Conservation (phyloP, 2,888 invertebrate species). For the Erebia epiphron region DNA sequence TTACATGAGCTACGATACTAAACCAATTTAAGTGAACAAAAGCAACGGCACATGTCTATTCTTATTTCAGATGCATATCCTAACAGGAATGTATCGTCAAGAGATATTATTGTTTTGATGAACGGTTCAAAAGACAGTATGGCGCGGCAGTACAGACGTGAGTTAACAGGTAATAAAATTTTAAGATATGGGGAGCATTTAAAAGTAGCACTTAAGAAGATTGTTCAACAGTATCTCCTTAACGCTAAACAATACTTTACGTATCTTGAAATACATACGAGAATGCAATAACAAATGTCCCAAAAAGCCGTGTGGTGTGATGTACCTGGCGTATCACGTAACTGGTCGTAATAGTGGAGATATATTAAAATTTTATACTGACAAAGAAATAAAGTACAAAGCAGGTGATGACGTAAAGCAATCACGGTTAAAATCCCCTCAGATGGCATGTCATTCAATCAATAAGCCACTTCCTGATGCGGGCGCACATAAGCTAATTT, state of each 20-base stretch:
- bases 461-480: slow-evolving; percentile 79
- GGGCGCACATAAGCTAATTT: slow-evolving; percentile 71
- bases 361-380: slow-evolving; percentile 14
- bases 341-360: slow-evolving; percentile 14
- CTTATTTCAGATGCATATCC: slow-evolving; percentile 31
- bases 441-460: slow-evolving; percentile 62
- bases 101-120: slow-evolving; percentile 55
- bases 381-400: slow-evolving; percentile 24
- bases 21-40: slow-evolving; percentile 4
- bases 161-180: slow-evolving; percentile 63
- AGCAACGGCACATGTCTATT: slow-evolving; percentile 3
- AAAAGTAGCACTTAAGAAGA: slow-evolving; percentile 46
- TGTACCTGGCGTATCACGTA: slow-evolving; percentile 14
- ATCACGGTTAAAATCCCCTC: slow-evolving; percentile 61
- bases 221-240: slow-evolving; percentile 25
- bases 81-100: slow-evolving; percentile 52
- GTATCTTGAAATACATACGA: neutral
- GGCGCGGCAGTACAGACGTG: slow-evolving; percentile 49
- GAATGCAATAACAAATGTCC: slow-evolving; percentile 7
- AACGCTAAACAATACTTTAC: slow-evolving; percentile 24
- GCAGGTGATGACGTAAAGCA: slow-evolving; percentile 50
- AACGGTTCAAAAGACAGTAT: slow-evolving; percentile 49
- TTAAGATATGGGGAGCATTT: slow-evolving; percentile 56
- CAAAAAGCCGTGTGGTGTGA: slow-evolving; percentile 1
- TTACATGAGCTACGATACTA: neutral